These are phyloP conservation scores for Centruroides vittatus DNA, from an alignment of 1,140 invertebrate species.

Conservation along the genomic window DNA sequence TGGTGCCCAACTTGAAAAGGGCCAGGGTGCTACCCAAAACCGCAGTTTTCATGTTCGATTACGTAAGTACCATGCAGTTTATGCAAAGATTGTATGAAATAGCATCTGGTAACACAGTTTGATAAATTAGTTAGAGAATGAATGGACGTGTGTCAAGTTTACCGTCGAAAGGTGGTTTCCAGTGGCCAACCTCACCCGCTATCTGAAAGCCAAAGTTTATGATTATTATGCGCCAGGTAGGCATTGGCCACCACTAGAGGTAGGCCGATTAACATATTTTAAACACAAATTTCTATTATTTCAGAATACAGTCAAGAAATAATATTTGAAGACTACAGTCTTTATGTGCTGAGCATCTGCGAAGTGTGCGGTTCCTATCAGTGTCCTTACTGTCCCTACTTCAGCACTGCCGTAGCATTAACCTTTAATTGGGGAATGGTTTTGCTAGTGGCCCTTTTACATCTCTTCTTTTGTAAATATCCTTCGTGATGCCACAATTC, in stretches of 20 bases:
- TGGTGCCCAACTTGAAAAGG: conserved; percentile 23
- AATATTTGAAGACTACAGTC: conserved; percentile 38
- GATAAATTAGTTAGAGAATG: conserved; percentile 26
- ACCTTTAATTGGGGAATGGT: too few relatives aligned
- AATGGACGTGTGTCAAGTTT: conserved; percentile 34
- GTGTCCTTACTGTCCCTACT: conserved; percentile 45
- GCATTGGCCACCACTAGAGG: background rate
- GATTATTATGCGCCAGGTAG: conserved; percentile 38
- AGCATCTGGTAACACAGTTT: too few relatives aligned
- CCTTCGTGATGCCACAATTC: too few relatives aligned
- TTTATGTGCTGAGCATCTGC: conserved; percentile 43
- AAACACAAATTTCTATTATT: conserved; percentile 9
- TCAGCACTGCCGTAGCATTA: conserved; percentile 20
- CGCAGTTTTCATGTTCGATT: conserved; percentile 20
- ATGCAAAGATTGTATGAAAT: too few relatives aligned
- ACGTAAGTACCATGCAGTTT: conserved; percentile 8
- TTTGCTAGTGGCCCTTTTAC: too few relatives aligned
- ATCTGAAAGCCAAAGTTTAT: conserved; percentile 32
- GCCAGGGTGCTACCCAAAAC: conserved; percentile 15
- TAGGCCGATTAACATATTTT: too few relatives aligned
- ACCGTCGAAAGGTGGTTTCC: conserved; percentile 34
- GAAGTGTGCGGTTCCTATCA: conserved; percentile 49
- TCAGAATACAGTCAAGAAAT: conserved; percentile 41
- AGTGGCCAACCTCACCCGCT: conserved; percentile 34
- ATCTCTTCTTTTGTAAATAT: too few relatives aligned